Conservation (phyloP, 2,113 vertebrate genomes). For the Heliornis fulica region DNA sequence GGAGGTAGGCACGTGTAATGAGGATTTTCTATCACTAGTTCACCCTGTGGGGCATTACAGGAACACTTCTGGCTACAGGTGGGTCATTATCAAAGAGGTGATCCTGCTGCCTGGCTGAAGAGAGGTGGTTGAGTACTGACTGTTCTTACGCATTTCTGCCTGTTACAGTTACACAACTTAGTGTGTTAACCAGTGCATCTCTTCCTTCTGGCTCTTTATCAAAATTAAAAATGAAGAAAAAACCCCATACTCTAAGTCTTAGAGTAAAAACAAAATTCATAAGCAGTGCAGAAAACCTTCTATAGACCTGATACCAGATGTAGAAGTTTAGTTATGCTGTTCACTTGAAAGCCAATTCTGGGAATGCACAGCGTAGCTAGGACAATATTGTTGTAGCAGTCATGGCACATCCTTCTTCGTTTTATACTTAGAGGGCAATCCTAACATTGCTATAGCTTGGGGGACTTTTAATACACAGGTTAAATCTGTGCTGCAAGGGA, state of each 20-base stretch:
- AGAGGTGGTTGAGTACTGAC: neutral
- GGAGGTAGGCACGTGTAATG: neutral
- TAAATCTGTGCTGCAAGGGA: neutral
- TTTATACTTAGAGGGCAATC: neutral
- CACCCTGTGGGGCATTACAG: neutral
- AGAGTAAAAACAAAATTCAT: too few relatives aligned
- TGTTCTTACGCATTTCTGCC: neutral
- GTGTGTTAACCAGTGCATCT: neutral
- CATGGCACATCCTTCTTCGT: neutral
- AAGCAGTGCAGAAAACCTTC: neutral
- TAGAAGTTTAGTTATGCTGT: neutral
- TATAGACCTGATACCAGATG: neutral
- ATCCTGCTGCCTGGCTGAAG: neutral
- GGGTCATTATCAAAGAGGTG: neutral
- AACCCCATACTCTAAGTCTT: neutral
- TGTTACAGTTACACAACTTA: neutral
- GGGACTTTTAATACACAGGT: neutral
- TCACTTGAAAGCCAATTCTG: neutral
- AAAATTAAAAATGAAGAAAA: neutral
- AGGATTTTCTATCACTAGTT: neutral
- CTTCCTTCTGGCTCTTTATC: neutral
- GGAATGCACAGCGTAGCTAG: neutral
- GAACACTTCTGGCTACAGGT: neutral
- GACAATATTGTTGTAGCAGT: neutral
- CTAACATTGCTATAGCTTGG: neutral